These are phyloP conservation scores for Clivina fossor DNA, from an alignment of 2,888 invertebrate species.

Conservation along the genomic window DNA sequence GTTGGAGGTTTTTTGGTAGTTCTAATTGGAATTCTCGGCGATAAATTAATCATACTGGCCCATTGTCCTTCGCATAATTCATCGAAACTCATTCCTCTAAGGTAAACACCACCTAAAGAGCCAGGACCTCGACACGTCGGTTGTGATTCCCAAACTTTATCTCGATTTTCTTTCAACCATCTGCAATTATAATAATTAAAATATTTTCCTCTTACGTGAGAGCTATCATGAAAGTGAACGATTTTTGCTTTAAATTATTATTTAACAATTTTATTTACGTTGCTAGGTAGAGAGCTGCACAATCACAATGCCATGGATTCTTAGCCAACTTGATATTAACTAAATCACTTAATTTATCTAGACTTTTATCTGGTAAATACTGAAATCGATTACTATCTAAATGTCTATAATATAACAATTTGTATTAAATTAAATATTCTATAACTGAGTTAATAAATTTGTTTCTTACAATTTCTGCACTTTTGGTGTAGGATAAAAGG, in stretches of 20 bases:
- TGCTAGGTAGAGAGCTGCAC: conserved; percentile 71
- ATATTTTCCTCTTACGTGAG: too few species aligned
- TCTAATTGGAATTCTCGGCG: conserved; percentile 63
- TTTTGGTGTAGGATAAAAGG: conserved; percentile 65
- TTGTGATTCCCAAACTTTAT: conserved; percentile 70
- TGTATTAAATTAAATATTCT: neutral
- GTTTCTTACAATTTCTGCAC: conserved; percentile 70
- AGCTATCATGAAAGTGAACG: too few species aligned
- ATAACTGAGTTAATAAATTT: neutral
- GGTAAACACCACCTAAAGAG: conserved; percentile 66
- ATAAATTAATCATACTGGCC: conserved; percentile 74
- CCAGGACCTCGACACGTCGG: conserved; percentile 74
- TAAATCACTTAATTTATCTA: conserved; percentile 65
- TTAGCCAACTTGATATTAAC: conserved; percentile 70
- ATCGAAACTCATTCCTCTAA: conserved; percentile 70
- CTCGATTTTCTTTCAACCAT: conserved; percentile 67
- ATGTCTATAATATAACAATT: conserved; percentile 56
- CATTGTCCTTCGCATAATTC: conserved; percentile 76
- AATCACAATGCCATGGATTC: conserved; percentile 83
- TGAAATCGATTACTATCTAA: conserved; percentile 74
- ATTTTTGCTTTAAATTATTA: too few species aligned
- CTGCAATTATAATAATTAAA: conserved; percentile 51
- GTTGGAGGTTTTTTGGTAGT: conserved; percentile 13
- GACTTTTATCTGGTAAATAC: conserved; percentile 65
- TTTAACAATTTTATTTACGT: conserved; percentile 57